Evolutionary conservation across 2,113 vertebrate species (phyloP).

Genomic region (Tiliqua scincoides): DNA sequence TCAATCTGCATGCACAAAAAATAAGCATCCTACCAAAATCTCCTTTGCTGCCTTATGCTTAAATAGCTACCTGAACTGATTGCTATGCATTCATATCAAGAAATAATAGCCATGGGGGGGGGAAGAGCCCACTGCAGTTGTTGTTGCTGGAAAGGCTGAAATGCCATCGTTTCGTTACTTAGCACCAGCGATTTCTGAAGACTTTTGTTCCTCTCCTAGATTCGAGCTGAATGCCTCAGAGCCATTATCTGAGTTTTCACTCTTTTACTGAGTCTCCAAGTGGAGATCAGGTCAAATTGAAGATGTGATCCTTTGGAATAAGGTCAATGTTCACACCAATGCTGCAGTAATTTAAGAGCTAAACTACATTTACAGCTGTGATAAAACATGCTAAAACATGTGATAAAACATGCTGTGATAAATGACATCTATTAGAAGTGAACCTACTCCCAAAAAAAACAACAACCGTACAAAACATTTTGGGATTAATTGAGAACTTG

Average conservation of each 20-base stretch:
- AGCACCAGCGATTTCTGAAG: neutral
- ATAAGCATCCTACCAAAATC: neutral
- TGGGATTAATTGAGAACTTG: conserved; percentile 41
- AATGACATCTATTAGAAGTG: conserved; percentile 54
- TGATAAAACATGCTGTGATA: no score
- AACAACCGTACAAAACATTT: conserved; percentile 31
- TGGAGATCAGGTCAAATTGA: conserved; percentile 61
- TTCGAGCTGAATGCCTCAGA: conserved; percentile 40
- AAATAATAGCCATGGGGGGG: conserved; percentile 1
- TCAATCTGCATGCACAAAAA: neutral
- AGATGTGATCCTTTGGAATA: conserved; percentile 59
- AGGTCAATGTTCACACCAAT: conserved; percentile 66
- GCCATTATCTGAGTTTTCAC: conserved; percentile 53
- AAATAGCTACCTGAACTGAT: neutral
- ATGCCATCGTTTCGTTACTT: conserved; percentile 32
- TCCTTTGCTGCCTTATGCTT: neutral
- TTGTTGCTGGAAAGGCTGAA: conserved; percentile 41
- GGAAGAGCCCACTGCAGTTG: neutral
- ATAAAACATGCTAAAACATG: no score
- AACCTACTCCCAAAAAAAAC: conserved; percentile 21
- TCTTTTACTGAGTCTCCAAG: conserved; percentile 54
- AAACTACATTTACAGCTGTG: conserved; percentile 50
- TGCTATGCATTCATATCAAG: neutral
- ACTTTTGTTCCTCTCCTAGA: conserved; percentile 43
- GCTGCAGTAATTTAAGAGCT: conserved; percentile 55